phyloP scores from a whole-genome alignment of 92 coral and sea anemone species.

The Epizoanthus fatuus region DNA sequence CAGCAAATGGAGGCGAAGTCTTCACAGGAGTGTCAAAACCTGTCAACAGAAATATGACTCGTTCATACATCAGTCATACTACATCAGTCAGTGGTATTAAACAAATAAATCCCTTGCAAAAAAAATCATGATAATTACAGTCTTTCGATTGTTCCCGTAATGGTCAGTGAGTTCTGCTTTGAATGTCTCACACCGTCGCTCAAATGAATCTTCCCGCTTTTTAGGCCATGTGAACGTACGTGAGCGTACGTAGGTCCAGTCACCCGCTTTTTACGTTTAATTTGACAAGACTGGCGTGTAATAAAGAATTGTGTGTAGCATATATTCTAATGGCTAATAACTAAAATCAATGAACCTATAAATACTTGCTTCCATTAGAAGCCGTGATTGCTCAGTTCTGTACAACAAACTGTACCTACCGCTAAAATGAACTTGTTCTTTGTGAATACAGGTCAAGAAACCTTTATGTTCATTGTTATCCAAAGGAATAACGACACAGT shows the following conservation, averaged over 20 bases:
- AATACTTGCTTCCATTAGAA: not conserved
- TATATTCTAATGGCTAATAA: not conserved
- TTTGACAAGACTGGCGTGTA: too few relatives aligned
- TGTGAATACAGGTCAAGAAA: constrained; percentile 23
- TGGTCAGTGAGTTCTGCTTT: not conserved
- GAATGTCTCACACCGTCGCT: too few relatives aligned
- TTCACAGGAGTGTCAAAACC: not conserved
- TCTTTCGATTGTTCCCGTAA: constrained; percentile 14
- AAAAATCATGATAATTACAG: not conserved
- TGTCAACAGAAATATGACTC: constrained; percentile 13
- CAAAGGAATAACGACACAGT: not conserved
- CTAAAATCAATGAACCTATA: constrained; percentile 23
- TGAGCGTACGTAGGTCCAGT: not conserved
- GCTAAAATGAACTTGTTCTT: constrained; percentile 8
- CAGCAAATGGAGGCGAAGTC: not conserved
- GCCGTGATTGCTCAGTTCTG: constrained; percentile 32
- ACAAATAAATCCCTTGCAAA: not conserved
- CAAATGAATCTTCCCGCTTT: not conserved
- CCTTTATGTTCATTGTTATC: not conserved
- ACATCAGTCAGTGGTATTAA: not conserved
- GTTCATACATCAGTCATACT: not conserved
- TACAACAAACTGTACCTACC: constrained; percentile 19
- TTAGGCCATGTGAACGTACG: constrained; percentile 4
- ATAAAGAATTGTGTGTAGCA: not conserved
- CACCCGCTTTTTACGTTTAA: too few relatives aligned